These are phyloP conservation scores for Eptatretus burgeri DNA, from an alignment of 2,113 vertebrate species.

Conservation along the genomic window DNA sequence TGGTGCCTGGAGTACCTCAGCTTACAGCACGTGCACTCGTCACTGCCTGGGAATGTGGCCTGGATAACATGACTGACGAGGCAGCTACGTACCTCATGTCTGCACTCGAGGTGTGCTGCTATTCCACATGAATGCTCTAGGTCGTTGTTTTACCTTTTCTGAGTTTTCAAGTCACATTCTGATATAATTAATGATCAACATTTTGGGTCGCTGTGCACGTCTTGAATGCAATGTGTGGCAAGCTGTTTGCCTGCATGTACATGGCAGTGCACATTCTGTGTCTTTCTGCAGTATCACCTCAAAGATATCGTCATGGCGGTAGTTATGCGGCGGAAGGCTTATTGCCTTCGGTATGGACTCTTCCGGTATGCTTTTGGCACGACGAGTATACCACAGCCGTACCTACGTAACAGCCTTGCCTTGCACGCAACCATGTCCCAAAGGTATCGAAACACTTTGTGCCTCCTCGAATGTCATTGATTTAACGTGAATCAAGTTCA, in stretches of 20 bases:
- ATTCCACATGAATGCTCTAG: too few species aligned
- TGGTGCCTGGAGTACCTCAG: slow-evolving; percentile 58
- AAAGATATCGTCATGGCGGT: slow-evolving; percentile 70
- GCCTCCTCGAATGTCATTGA: too few species aligned
- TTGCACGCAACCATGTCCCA: too few species aligned
- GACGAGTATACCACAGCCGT: slow-evolving; percentile 54
- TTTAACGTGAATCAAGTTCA: too few species aligned
- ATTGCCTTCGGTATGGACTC: slow-evolving; percentile 49
- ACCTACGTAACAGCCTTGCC: slow-evolving; percentile 65
- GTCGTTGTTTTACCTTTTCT: too few species aligned
- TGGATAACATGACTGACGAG: slow-evolving; percentile 72
- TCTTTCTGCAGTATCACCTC: slow-evolving; percentile 82
- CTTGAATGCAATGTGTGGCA: too few species aligned
- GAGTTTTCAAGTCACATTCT: too few species aligned
- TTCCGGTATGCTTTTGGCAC: slow-evolving; percentile 78
- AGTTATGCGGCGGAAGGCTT: slow-evolving; percentile 56
- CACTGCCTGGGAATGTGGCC: slow-evolving; percentile 55
- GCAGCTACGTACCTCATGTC: slow-evolving; percentile 36
- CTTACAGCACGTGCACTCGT: slow-evolving; percentile 89
- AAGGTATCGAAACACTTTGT: too few species aligned
- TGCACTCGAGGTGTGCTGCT: slow-evolving; percentile 44
- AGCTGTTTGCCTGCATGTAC: too few species aligned
- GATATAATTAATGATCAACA: too few species aligned
- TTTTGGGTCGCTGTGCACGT: too few species aligned
- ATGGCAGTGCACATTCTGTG: too few species aligned